Evolutionary conservation across 1,140 invertebrate species (phyloP), one percentile per base, ranked within the genome.

Genomic region (Orius insidiosus): DNA sequence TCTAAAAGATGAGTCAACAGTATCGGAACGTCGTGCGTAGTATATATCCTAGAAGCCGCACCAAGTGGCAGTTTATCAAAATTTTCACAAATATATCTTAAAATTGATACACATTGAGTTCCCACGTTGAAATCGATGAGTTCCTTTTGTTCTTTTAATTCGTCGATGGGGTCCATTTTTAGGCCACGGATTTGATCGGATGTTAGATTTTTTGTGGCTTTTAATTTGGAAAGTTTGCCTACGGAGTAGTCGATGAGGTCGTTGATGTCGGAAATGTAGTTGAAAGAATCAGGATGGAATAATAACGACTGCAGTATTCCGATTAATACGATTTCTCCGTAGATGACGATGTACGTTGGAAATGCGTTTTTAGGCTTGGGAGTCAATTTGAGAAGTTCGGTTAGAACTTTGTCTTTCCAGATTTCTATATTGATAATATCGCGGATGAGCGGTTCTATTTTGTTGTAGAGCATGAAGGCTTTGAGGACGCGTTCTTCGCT

Each of bases 371-470:
- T 57, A 0, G 78, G 72, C 41, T 77, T 67, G 1, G 67, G 67
- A 51, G 74, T 68, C 14, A 75, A 55, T 55, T 76, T 69, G 8
- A 84, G 55, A n/a, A 87, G 62, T 57, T 74, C 61, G 2, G 79
- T 79, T 48, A 82, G 71, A 18, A 85, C 68, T 54, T 80, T 77
- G 32, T 74, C 62, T 49, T 79, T 80, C 82, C 83, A 87, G 32
- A 85, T 61, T 53, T 73, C 71, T 32, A 84, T 72, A 57, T 77
- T 72, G 50, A 83, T 80, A 0, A 78, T 74, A 65, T 86, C 82
- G 49, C 80, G 70, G 33, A 85, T 70, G 31, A 87, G 59, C 24
- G 10, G 16, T n/a, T 41, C 36, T n/a, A 44, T 11, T 11, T 45
- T 49, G 33, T 33, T 33, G 16, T 45, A 8, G 7, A 10, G 18